phyloP scores from a whole-genome alignment of 2,888 invertebrate species.

The Melanophora roralis region DNA sequence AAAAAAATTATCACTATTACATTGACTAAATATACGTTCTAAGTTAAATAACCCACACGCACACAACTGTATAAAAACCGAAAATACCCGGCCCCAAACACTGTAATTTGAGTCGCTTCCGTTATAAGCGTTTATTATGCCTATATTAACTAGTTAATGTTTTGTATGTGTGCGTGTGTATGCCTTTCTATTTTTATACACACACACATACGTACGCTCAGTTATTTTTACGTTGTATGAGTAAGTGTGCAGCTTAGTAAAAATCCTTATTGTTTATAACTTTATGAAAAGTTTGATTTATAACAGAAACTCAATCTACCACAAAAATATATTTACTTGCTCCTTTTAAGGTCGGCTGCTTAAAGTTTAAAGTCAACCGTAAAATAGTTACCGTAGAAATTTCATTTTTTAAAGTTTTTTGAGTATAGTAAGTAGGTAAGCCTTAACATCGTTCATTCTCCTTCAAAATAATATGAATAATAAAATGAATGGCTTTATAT shows the following conservation, averaged over 20 bases:
- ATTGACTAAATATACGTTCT: not conserved
- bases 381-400: conserved; percentile 72
- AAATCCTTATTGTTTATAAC: conserved; percentile 73
- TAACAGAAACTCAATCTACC: conserved; percentile 64
- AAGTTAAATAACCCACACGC: not conserved
- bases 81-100: not conserved
- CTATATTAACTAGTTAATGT: too few species aligned
- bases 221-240: too few species aligned
- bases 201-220: too few species aligned
- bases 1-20: not conserved
- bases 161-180: not conserved
- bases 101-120: not conserved
- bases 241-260: conserved; percentile 29
- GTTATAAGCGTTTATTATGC: not conserved
- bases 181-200: not conserved
- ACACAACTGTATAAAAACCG: not conserved
- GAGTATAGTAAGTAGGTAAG: not conserved
- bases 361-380: conserved; percentile 72
- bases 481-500: conserved; percentile 13
- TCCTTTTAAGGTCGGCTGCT: conserved; percentile 55
- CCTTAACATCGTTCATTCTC: not conserved
- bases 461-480: too few species aligned
- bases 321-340: conserved; percentile 52
- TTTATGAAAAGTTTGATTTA: conserved; percentile 75
- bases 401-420: conserved; percentile 70